phyloP scores from a whole-genome alignment of 2,797 vertebrate species.

The Pipistrellus nathusii region DNA sequence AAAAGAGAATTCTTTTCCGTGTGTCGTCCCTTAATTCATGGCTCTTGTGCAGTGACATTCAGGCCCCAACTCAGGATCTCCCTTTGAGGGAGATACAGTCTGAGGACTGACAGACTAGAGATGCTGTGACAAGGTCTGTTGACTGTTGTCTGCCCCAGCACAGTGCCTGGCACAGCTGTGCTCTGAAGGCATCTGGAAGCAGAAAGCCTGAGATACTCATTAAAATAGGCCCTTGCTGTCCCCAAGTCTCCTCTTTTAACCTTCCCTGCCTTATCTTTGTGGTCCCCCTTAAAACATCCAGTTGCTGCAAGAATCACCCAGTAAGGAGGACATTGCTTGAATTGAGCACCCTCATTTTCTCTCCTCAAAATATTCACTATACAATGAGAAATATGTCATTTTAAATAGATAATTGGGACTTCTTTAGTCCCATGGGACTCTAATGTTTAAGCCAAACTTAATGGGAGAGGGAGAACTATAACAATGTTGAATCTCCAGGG shows the following conservation, averaged over 20 bases:
- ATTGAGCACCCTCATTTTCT: not conserved
- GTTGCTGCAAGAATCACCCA: not conserved
- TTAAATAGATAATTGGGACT: not conserved
- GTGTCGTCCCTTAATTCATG: not conserved
- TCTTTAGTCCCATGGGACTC: not conserved
- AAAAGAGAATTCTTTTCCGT: not conserved
- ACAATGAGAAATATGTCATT: not conserved
- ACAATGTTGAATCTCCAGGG: not conserved
- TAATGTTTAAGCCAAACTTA: not conserved
- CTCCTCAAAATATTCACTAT: slow-evolving; percentile 38
- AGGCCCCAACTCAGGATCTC: not conserved
- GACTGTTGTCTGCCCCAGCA: not conserved
- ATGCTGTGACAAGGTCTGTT: not conserved
- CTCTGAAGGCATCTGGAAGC: not conserved
- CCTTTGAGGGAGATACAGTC: not conserved
- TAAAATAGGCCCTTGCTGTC: not conserved
- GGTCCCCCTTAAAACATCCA: not conserved
- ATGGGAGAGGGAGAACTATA: not conserved
- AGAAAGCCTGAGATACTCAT: not conserved
- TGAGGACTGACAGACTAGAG: not conserved
- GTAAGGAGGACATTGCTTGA: not conserved
- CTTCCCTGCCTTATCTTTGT: not conserved
- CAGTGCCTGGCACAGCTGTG: not conserved
- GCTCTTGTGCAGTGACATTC: not conserved
- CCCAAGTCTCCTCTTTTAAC: not conserved